Evolutionary conservation across 2,797 vertebrate genomes (phyloP).

Genomic region (Acridotheres tristis): DNA sequence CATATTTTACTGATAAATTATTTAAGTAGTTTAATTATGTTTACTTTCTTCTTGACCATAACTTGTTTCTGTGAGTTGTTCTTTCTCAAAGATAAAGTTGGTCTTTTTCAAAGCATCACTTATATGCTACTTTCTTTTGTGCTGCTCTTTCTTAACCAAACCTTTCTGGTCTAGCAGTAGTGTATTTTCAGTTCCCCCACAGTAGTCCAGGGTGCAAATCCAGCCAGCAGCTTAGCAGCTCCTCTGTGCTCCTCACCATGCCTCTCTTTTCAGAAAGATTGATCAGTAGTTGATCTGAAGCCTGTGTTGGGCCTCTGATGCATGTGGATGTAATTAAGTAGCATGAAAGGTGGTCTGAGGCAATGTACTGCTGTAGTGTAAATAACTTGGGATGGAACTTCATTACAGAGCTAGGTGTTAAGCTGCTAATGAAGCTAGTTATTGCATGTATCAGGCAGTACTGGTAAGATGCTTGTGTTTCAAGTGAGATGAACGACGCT

Average conservation of each 20-base stretch:
- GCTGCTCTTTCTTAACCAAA: not conserved
- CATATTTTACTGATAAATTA: not conserved
- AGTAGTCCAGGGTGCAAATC: not conserved
- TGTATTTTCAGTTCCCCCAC: not conserved
- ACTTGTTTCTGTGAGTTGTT: not conserved
- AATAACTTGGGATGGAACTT: not conserved
- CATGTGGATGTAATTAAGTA: not conserved
- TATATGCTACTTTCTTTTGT: not conserved
- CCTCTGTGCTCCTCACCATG: not conserved
- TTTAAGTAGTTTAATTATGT: not conserved
- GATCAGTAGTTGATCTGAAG: not conserved
- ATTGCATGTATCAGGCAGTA: not conserved
- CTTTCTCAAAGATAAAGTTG: not conserved
- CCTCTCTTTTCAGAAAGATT: not conserved
- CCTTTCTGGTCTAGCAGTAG: not conserved
- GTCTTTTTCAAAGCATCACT: not conserved
- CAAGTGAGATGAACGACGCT: not conserved
- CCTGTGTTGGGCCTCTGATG: not conserved
- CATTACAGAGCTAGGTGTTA: not conserved
- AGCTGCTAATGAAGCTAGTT: not conserved
- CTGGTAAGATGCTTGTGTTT: not conserved
- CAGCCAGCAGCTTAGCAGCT: not conserved
- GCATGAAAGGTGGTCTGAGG: not conserved
- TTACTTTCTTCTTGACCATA: not conserved
- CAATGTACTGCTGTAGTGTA: not conserved